These are phyloP conservation scores for Aldrovandia affinis DNA, from an alignment of 2,797 vertebrate genomes.

Conservation along the genomic window DNA sequence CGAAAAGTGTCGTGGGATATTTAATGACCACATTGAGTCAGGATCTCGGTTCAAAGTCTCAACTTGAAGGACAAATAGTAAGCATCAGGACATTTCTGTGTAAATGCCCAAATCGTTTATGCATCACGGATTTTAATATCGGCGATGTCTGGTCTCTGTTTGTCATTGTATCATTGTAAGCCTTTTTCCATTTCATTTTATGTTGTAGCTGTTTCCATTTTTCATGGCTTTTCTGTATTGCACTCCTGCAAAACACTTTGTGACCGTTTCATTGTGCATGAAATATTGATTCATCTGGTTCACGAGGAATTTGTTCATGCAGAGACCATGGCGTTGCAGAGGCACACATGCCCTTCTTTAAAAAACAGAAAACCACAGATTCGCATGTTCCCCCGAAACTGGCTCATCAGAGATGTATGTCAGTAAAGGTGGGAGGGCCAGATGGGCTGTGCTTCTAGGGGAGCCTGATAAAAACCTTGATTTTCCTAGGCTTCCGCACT, in stretches of 20 bases:
- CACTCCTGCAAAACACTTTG: not conserved
- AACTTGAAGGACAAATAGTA: not conserved
- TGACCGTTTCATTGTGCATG: not conserved
- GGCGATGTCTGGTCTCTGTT: not conserved
- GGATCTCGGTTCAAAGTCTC: not conserved
- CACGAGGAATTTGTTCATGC: not conserved
- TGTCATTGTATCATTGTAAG: not conserved
- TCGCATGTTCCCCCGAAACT: not conserved
- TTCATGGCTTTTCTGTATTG: not conserved
- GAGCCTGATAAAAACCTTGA: not conserved
- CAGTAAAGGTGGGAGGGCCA: slow-evolving; percentile 2
- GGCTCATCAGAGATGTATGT: not conserved
- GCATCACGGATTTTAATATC: not conserved
- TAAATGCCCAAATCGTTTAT: not conserved
- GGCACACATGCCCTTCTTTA: not conserved
- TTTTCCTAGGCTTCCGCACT: not conserved
- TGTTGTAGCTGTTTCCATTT: not conserved
- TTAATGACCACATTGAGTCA: not conserved
- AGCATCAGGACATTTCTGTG: not conserved
- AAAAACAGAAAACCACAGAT: not conserved
- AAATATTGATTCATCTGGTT: not conserved
- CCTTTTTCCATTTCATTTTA: not conserved
- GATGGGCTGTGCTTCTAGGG: not conserved
- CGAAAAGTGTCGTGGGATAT: not conserved
- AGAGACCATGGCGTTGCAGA: not conserved